Base-by-base conservation (phyloP, 2,113 vertebrate genomes). In the Microcebus lehilahytsara region DNA sequence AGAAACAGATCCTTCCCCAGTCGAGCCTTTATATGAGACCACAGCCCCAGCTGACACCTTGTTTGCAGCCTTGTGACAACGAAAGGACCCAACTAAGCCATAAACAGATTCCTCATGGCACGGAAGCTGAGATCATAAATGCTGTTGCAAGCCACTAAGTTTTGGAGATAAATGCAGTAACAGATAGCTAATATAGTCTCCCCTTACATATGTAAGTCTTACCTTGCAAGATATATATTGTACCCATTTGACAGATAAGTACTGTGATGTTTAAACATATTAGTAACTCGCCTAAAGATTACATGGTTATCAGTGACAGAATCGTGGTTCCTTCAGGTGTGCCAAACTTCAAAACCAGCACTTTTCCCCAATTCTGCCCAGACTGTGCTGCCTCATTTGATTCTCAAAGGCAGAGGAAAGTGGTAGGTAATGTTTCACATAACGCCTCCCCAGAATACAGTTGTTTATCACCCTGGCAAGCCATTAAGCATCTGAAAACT, bases 401-500 rank as follows among this genome's bases (percentile, higher is more conserved):
- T 88, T 72, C 91, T 89, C 74, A 89, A 49, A 95, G 81, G 40
- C 34, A 69, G 75, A 49, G 66, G 69, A 89, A 75, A 8, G 13
- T 7, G 56, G 60, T 11, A 85, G 79, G 17, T 79, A 72, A 75
- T 5, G 3, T 13, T 64, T 79, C 56, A 75, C 37, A 11, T 42
- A 53, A 77, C 40, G 22, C 13, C 34, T 85, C 92, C 91, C 86
- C 67, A 78, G 89, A 90, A 97, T 88, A 64, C 60, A 75, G 46
- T 46, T 93, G 51, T 85, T 85, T 95, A 81, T 96, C 79, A 60
- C 42, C 16, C 25, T 71, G 34, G 72, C 67, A 95, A 93, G 66
- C 72, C 79, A 91, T 97, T 81, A 78, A 83, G 66, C 96, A 96
- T 84, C 81, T 96, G 92, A 74, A 78, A 93, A 78, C 83, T 56